Evolutionary conservation across 2,888 invertebrate genomes (phyloP).

Genomic region (Urechis unicinctus): DNA sequence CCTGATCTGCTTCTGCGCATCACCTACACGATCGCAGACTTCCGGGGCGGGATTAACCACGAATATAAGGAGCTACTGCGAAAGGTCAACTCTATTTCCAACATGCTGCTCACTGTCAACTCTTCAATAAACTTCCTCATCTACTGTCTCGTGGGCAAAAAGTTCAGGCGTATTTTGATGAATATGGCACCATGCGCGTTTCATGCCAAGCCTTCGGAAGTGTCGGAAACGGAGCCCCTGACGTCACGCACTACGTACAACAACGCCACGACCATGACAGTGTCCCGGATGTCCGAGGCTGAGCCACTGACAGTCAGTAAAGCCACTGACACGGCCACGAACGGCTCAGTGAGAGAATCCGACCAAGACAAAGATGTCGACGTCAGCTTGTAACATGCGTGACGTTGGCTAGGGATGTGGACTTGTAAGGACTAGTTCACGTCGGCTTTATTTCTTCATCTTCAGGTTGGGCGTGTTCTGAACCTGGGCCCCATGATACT

Average conservation of each 20-base stretch:
- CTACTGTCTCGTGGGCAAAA: constrained; percentile 17
- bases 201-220: neutral
- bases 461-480: too few species aligned
- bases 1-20: constrained; percentile 17
- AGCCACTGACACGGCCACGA: neutral
- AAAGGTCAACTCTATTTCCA: neutral
- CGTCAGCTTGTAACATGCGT: neutral
- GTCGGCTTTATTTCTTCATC: too few species aligned
- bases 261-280: neutral
- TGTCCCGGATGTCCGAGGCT: neutral
- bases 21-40: constrained; percentile 1
- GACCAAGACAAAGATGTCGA: neutral
- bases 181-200: constrained; percentile 6
- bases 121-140: constrained; percentile 18
- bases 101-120: constrained; percentile 16
- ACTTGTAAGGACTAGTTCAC: too few species aligned
- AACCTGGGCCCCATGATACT: too few species aligned
- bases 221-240: constrained; percentile 15
- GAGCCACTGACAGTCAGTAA: neutral
- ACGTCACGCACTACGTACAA: constrained; percentile 9
- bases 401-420: too few species aligned
- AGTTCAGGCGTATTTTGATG: constrained; percentile 14
- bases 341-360: too few species aligned
- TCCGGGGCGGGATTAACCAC: neutral
- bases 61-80: neutral